phyloP scores from a whole-genome alignment of 2,888 invertebrate species.

The Myathropa florea region DNA sequence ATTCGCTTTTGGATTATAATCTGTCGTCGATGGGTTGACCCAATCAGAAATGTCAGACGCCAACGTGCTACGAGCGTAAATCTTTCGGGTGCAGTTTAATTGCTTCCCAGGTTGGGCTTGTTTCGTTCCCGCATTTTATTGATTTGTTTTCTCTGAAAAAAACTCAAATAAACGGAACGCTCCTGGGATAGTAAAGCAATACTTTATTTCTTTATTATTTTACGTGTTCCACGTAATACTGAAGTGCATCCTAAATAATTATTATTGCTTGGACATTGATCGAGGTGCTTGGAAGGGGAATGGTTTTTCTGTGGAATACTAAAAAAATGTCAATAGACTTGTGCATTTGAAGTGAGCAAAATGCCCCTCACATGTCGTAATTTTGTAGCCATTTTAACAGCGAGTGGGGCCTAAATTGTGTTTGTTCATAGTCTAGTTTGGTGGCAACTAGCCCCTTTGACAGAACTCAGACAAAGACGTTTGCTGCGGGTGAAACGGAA shows the following conservation, averaged over 20 bases:
- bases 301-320: neutral
- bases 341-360: neutral
- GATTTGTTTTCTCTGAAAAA: conserved; percentile 30
- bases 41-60: conserved; percentile 53
- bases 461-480: no score
- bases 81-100: conserved; percentile 53
- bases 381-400: neutral
- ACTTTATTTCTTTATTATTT: conserved; percentile 22
- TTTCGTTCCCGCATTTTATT: conserved; percentile 36
- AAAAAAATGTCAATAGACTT: neutral
- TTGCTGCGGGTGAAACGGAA: no score
- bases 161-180: neutral
- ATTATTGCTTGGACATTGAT: neutral
- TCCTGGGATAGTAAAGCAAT: conserved; percentile 15
- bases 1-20: conserved; percentile 44
- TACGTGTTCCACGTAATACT: conserved; percentile 40
- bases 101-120: conserved; percentile 39
- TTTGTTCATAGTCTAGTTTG: no score
- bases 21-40: conserved; percentile 55
- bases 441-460: no score
- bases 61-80: conserved; percentile 36
- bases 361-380: neutral
- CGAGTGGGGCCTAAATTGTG: no score
- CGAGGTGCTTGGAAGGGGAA: neutral
- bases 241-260: conserved; percentile 24